Conservation (phyloP, 2,797 vertebrate genomes). For the Morus bassanus region DNA sequence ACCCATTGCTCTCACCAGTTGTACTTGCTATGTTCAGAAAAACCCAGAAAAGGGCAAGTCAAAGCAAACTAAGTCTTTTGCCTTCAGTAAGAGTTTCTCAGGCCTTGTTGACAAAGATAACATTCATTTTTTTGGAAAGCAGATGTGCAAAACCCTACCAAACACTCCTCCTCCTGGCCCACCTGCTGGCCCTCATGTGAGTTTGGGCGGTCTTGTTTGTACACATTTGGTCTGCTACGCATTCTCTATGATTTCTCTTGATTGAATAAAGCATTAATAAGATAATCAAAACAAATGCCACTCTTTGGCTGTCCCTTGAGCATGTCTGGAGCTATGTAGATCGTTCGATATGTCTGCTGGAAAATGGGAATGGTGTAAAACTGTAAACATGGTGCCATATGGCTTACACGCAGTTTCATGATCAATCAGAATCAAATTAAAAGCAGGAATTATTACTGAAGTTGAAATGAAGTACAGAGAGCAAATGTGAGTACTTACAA, state of each 20-base stretch:
- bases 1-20: background rate
- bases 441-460: constrained; percentile 57
- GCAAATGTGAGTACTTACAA: constrained; percentile 39
- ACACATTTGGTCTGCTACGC: constrained; percentile 30
- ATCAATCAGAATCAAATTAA: constrained; percentile 67
- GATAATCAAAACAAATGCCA: constrained; percentile 69
- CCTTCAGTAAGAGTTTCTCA: background rate
- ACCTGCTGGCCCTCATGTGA: background rate
- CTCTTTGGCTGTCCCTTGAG: background rate
- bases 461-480: constrained; percentile 62
- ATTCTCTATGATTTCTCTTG: constrained; percentile 53
- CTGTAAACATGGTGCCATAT: constrained; percentile 2
- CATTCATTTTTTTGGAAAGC: background rate
- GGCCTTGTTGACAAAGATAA: constrained; percentile 3
- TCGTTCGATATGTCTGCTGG: constrained; percentile 36
- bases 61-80: background rate
- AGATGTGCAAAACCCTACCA: constrained; percentile 15
- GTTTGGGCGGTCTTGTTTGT: constrained; percentile 10
- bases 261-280: constrained; percentile 68
- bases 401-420: background rate
- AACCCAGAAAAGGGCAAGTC: background rate
- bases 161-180: background rate
- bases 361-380: constrained; percentile 40
- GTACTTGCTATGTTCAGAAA: fast-evolving
- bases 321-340: constrained; percentile 58